Percentiles rank a stretch among this genome's conserved stretches.
phyloP scores from a whole-genome alignment of 2,797 vertebrate species.

The Lithobates sylvaticus region DNA sequence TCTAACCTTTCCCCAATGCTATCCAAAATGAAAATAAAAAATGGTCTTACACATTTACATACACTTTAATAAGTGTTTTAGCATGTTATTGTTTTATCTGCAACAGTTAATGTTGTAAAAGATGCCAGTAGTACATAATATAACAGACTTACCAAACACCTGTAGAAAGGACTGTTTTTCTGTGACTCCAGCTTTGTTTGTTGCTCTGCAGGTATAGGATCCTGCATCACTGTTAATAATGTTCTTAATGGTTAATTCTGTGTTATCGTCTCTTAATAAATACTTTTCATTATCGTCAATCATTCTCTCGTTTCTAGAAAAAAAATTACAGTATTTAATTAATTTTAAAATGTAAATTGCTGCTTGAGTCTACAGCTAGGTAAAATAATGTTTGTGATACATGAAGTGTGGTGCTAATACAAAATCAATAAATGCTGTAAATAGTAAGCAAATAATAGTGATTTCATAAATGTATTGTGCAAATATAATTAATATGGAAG shows the following conservation, averaged over 20 bases:
- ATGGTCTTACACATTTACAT: too few species aligned
- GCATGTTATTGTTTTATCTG: too few species aligned
- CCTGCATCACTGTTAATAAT: constrained; percentile 89
- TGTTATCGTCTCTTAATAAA: constrained; percentile 81
- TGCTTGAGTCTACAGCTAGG: not conserved
- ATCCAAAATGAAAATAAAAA: too few species aligned
- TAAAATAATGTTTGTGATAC: too few species aligned
- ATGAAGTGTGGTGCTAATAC: too few species aligned
- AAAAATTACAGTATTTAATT: not conserved
- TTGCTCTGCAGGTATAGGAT: constrained; percentile 87
- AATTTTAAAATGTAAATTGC: not conserved
- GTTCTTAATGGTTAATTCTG: constrained; percentile 87
- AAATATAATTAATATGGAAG: too few species aligned
- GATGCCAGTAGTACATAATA: not conserved
- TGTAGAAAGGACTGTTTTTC: constrained; percentile 91
- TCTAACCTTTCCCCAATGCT: too few species aligned
- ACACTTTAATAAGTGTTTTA: too few species aligned
- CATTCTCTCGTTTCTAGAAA: constrained; percentile 85
- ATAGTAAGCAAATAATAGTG: too few species aligned
- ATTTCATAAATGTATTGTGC: too few species aligned
- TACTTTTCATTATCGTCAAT: constrained; percentile 91
- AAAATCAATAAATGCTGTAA: too few species aligned
- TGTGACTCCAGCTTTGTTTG: constrained; percentile 93
- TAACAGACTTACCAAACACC: constrained; percentile 90
- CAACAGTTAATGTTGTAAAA: not conserved